Base-by-base conservation (phyloP, 2,888 invertebrate species). In the Spisula solida region DNA sequence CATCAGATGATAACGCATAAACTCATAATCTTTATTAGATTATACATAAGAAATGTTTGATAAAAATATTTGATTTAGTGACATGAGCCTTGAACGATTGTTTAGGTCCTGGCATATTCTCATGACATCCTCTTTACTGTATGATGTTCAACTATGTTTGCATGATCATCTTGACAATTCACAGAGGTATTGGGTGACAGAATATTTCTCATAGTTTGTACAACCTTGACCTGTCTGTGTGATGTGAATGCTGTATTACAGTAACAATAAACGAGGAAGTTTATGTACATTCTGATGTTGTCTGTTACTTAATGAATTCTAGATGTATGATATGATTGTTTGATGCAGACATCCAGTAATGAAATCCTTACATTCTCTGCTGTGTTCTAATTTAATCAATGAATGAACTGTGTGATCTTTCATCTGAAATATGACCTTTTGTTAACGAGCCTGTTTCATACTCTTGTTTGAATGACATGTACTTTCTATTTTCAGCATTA, bases 401-500 rank as follows among this genome's bases (percentile, higher is more conserved):
- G 60, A 66, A 25, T n/a, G n/a, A 51, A 25, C n/a, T n/a, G 25
- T 66, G 60, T 66, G 8, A 56, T 56, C 56, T 56, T 6, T 56
- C 56, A 18, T n/a, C 56, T 56, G 56, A 56, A n/a, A 56, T 1
- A 56, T 56, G n/a, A 66, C 60, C 10, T 6, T 41, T 4, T 25
- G 60, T 25, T 25, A 66, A 66, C 25, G 25, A 66, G 25, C 25
- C 25, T 6, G 60, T 20, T 6, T 56, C 20, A 56, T 56, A 56
- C n/a, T 20, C n/a, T 56, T 6, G 6, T 56, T 56, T 25, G n/a
- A n/a, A 25, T 25, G 60, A 25, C 4, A 25, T 25, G 20, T 25
- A 8, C 14, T 16, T 82, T 90, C 90, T 84, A 47, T 75, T 95
- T 97, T 90, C 96, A 99, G 99, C 97, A 99, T 99, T 97, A 99